These are phyloP conservation scores for Lepisosteus oculatus DNA, from an alignment of 2,113 vertebrate genomes.

Conservation along the genomic window DNA sequence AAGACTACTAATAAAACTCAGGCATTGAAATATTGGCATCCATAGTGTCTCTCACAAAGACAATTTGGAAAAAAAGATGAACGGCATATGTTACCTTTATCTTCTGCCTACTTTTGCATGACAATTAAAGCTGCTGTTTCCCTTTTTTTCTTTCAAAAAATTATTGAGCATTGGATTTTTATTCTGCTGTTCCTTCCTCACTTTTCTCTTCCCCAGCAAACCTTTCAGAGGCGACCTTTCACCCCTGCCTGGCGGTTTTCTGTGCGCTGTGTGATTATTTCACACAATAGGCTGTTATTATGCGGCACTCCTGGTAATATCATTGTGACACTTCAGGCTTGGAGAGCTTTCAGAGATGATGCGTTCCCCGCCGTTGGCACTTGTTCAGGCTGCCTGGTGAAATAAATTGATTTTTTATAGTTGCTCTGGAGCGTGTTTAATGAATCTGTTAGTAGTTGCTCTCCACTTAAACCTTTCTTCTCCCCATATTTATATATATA, in stretches of 20 bases:
- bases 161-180: not conserved
- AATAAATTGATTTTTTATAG: conserved; percentile 84
- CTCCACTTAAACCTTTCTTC: conserved; percentile 52
- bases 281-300: not conserved
- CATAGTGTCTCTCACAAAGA: too few relatives aligned
- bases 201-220: not conserved
- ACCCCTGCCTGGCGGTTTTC: not conserved
- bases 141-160: too few relatives aligned
- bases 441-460: conserved; percentile 76
- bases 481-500: not conserved
- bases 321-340: conserved; percentile 28
- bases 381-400: conserved; percentile 66
- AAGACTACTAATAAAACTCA: too few relatives aligned
- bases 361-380: conserved; percentile 57
- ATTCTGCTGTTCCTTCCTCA: not conserved
- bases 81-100: too few relatives aligned
- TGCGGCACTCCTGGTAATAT: not conserved
- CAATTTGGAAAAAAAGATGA: too few relatives aligned
- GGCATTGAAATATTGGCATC: too few relatives aligned
- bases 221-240: not conserved
- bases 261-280: not conserved
- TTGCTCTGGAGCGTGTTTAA: conserved; percentile 73
- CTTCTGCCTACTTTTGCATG: too few relatives aligned
- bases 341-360: conserved; percentile 43
- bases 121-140: too few relatives aligned